Evolutionary conservation across 2,888 invertebrate genomes (phyloP), one percentile per base, ranked within the genome.

Genomic region (Heteromyza rotundicornis): DNA sequence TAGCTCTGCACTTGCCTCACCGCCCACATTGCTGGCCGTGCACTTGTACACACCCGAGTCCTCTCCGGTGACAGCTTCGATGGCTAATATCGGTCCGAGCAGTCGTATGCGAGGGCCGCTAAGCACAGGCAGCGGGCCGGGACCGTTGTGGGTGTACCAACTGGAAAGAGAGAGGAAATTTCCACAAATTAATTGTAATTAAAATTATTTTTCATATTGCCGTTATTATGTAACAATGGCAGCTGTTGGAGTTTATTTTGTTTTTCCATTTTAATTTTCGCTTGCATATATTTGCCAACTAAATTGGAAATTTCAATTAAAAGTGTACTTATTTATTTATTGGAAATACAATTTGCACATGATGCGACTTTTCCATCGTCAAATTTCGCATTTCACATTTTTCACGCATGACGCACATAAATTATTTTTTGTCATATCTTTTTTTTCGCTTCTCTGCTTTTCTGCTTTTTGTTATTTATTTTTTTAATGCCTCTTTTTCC

Each of bases 1-100:
- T 59, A 90, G 77, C 74, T 91, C 90, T 7, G 89, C 89, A 69
- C 88, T 89, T 0, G 89, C 87, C 79, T 90, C 89, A 5, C 90
- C 90, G 7, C 89, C 89, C 47, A 88, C 86, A 81, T 90, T 91
- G 40, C 88, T 86, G 1, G 90, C 88, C 1, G 88, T 85, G 78
- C 90, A 91, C 63, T 89, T 86, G 79, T 90, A 91, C 50, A 80
- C 76, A 2, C 90, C 90, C 32, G 87, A 86, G 78, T 90, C 90
- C 74, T 90, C 90, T 16, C 87, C 84, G 1, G 89, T 89, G 12
- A 89, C 90, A 5, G 90, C 89, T 80, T 90, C 90, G 63, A 90
- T 87, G 8, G 90, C 89, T 52, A 90, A 77, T 23, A 90, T 89
- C 0, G 90, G 89, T 0, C 90, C 90, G 1, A 90, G 84, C 52